Base-by-base conservation (phyloP, 2,797 vertebrate genomes). In the Myotis myotis region DNA sequence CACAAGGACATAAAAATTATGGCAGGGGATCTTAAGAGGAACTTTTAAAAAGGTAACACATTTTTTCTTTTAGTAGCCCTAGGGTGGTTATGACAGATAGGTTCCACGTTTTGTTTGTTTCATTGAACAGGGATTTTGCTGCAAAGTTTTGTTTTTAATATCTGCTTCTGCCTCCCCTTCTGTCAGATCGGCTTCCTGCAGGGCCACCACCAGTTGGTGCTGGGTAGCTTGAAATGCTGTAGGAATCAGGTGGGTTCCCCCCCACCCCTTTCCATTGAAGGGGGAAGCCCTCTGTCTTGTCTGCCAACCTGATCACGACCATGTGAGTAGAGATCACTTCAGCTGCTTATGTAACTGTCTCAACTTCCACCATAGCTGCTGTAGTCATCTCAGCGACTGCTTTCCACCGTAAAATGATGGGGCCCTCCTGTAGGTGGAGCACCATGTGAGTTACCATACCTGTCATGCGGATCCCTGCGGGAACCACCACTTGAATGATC, bases 391-490 rank as follows among this genome's bases (percentile, higher is more conserved):
- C 99, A 99, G 97, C 99, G 99, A 99, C 99, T 99, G 99, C 99
- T 99, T 98, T 8, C 99, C 99, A 99, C 99, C 99, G 99, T 99
- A 99, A 99, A 99, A 99, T 98, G 99, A 99, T 15, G 99, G 98
- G 99, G 99, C 97, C 99, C 99, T 99, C 99, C 98, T 98, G 99
- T 99, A 98, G 99, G 99, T 98, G 99, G 99, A 99, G 99, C 99
- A 98, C 99, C 99, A 99, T 99, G 99, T 98, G 99, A 99, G 99
- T 99, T 99, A 99, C 99, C 99, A 94, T 99, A 99, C 98, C 99
- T 99, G 96, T 99, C 99, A 97, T 99, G 99, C 0, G 99, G 99
- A 94, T 99, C 99, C 98, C 99, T 98, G 98, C 99, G 99, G 96
- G 99, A 99, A 83, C 99, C 99, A 97, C 99, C 98, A 94, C 99